phyloP scores from a whole-genome alignment of 2,888 invertebrate genomes.

The Chrysolina americana region DNA sequence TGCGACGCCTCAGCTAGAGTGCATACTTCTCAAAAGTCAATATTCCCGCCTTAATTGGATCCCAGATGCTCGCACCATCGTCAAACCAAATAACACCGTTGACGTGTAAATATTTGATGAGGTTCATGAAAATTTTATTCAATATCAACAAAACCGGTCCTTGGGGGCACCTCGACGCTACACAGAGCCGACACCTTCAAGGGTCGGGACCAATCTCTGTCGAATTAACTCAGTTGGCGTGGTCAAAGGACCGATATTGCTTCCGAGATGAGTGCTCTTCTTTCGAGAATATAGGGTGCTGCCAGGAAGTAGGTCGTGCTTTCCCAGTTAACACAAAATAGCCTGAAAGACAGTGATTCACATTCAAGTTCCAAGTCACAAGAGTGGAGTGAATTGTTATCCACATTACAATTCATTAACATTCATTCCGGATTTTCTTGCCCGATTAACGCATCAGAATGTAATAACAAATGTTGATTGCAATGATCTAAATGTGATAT shows the following conservation, averaged over 20 bases:
- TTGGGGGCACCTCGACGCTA: conserved; percentile 7
- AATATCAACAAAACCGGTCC: conserved; percentile 33
- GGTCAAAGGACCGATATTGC: neutral
- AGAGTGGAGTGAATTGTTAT: too few relatives aligned
- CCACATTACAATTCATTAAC: too few relatives aligned
- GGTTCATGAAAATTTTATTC: conserved; percentile 35
- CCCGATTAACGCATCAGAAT: too few relatives aligned
- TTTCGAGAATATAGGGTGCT: neutral
- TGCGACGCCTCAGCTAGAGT: conserved; percentile 12
- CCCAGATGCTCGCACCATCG: conserved; percentile 12
- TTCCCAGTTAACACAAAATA: too few relatives aligned
- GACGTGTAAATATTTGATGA: conserved; percentile 45
- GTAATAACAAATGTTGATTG: too few relatives aligned
- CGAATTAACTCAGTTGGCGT: neutral
- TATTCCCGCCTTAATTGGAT: conserved; percentile 41
- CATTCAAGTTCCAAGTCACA: too few relatives aligned
- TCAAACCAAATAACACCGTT: conserved; percentile 36
- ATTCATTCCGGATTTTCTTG: too few relatives aligned
- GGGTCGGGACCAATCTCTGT: neutral
- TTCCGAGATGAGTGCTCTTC: neutral
- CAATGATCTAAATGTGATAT: too few relatives aligned
- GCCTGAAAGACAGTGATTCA: too few relatives aligned
- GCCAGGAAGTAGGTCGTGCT: too few relatives aligned
- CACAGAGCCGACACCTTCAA: neutral
- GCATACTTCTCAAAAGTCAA: conserved; percentile 32